phyloP scores from a whole-genome alignment of 1,140 invertebrate genomes.

The Microvelia longipes region DNA sequence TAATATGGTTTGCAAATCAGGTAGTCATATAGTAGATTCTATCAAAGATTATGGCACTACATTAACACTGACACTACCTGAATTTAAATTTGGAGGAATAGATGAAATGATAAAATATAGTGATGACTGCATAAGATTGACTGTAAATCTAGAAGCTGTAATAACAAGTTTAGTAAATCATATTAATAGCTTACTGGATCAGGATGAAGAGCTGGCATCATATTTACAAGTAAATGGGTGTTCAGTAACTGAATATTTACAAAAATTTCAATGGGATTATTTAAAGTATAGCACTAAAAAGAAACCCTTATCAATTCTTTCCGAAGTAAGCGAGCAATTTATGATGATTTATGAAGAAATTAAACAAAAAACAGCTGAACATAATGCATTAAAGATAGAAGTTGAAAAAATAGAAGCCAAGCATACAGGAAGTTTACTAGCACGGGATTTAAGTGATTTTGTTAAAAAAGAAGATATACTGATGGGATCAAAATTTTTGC shows the following conservation, averaged over 20 bases:
- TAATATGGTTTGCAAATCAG: neutral
- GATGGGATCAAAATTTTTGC: neutral
- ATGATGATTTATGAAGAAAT: neutral
- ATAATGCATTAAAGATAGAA: neutral
- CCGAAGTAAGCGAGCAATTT: neutral
- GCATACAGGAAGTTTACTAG: neutral
- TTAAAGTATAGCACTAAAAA: neutral
- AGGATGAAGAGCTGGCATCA: neutral
- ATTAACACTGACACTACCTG: neutral
- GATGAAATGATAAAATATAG: neutral
- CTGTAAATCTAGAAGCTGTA: neutral
- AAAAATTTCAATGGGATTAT: neutral
- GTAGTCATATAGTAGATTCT: neutral
- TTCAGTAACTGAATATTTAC: neutral
- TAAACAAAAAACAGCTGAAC: neutral
- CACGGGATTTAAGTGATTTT: conserved; percentile 3
- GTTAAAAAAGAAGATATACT: neutral
- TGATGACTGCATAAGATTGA: neutral
- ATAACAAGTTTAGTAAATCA: neutral
- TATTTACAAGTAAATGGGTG: neutral
- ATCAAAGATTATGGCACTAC: neutral
- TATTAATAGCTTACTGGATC: neutral
- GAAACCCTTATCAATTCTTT: neutral
- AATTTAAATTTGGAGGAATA: neutral
- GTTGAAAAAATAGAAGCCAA: conserved; percentile 1